These are phyloP conservation scores for Hyperoplus lanceolatus DNA, from an alignment of 2,797 vertebrate species.

Conservation along the genomic window DNA sequence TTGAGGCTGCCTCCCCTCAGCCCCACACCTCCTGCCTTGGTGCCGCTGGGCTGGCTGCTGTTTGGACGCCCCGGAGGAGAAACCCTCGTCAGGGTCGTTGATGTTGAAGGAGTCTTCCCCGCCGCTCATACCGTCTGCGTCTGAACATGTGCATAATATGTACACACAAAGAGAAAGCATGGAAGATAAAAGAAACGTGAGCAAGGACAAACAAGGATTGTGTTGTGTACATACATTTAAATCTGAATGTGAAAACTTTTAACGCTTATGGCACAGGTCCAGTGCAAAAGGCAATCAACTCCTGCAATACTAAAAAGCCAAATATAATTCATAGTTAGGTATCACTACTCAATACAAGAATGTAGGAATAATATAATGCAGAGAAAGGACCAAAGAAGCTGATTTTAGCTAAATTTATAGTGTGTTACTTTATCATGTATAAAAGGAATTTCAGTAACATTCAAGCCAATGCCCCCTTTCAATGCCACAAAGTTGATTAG, in stretches of 20 bases:
- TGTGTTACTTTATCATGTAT: too few relatives aligned
- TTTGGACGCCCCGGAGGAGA: slow-evolving; percentile 97
- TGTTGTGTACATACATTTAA: neutral
- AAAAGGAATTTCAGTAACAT: too few relatives aligned
- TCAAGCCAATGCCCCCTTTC: too few relatives aligned
- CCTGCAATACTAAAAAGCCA: neutral
- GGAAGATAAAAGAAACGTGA: slow-evolving; percentile 39
- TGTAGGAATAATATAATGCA: neutral
- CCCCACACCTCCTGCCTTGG: slow-evolving; percentile 79
- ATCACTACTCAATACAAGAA: neutral
- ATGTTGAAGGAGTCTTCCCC: slow-evolving; percentile 93
- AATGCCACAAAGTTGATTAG: too few relatives aligned
- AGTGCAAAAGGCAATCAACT: neutral
- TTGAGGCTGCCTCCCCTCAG: slow-evolving; percentile 83
- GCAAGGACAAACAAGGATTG: neutral
- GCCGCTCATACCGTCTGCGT: slow-evolving; percentile 90
- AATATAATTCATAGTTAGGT: neutral
- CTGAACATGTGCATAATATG: slow-evolving; percentile 71
- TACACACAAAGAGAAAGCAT: slow-evolving; percentile 48
- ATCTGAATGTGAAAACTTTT: neutral
- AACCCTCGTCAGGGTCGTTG: slow-evolving; percentile 97
- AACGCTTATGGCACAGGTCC: neutral
- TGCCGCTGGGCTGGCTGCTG: slow-evolving; percentile 94
- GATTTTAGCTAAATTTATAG: too few relatives aligned
- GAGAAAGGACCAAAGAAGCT: neutral